Evolutionary conservation across 2,113 vertebrate genomes (phyloP), one percentile per base, ranked within the genome.

Genomic region (Dolichallabes microphthalmus): DNA sequence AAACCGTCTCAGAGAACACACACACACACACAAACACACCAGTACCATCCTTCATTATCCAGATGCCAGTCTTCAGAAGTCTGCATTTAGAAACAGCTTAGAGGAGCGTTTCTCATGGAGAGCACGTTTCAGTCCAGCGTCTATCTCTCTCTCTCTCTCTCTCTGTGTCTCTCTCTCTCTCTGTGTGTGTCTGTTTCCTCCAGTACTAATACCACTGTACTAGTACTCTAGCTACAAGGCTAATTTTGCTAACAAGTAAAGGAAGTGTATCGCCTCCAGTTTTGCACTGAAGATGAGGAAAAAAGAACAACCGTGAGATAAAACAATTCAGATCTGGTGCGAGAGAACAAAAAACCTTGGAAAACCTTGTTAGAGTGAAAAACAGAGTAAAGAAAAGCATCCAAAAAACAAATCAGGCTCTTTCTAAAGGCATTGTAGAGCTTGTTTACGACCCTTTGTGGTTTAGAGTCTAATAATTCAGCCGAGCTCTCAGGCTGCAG

Each of bases 391-490:
- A 84, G 64, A 63, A 76, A 81, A 82, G 82, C 27, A 50, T 25
- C 73, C 45, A 76, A 53, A 83, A 80, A 81, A 84, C 61, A 82
- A 66, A 81, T 75, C 80, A 80, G 74, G 66, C 63, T 50, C n/a
- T 30, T 79, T 39, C 57, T 71, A 74, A 75, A 84, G 73, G n/a
- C 86, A 84, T 61, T n/a, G 75, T 57, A 6, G 58, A 61, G 66
- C 76, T 75, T 82, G 79, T 88, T 88, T 82, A 80, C 50, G 68
- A 30, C 55, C 87, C 32, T 83, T 61, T 83, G n/a, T 71, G 76
- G 39, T 87, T 87, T 86, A 63, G 76, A 55, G 75, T 64, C 68
- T 63, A 86, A 88, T 87, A 80, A 88, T 88, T 90, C 86, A 87
- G 76, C 76, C 13, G 58, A 84, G 80, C 79, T 84, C 60, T 64